phyloP scores from a whole-genome alignment of 2,113 vertebrate genomes.

The Gasterosteus aculeatus region DNA sequence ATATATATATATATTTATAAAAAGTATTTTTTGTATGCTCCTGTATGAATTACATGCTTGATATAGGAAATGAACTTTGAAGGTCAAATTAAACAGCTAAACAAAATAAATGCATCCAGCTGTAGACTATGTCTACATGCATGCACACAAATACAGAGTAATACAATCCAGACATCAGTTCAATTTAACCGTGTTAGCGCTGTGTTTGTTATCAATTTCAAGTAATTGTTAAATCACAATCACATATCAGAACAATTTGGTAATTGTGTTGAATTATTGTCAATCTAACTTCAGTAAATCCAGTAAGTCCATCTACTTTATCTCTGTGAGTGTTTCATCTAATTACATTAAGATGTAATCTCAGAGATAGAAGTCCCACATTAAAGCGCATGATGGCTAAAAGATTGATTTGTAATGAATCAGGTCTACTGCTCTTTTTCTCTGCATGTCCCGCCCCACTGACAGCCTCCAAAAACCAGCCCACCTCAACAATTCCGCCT shows the following conservation, averaged over 20 bases:
- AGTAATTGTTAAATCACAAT: not conserved
- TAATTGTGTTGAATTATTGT: too few relatives aligned
- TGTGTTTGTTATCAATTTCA: not conserved
- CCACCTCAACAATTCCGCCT: not conserved
- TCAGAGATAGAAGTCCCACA: not conserved
- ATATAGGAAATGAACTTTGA: not conserved
- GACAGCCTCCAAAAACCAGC: not conserved
- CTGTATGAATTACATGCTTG: not conserved
- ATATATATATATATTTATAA: too few relatives aligned
- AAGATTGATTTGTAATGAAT: not conserved
- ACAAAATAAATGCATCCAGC: too few relatives aligned
- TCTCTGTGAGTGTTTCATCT: not conserved
- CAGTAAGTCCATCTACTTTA: not conserved
- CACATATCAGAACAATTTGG: too few relatives aligned
- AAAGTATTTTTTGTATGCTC: too few relatives aligned
- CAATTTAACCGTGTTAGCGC: too few relatives aligned
- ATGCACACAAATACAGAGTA: not conserved
- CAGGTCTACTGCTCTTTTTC: not conserved
- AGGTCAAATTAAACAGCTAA: too few relatives aligned
- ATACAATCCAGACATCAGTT: not conserved
- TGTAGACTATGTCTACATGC: not conserved
- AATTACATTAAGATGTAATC: not conserved
- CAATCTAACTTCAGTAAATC: not conserved
- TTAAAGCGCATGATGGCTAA: not conserved
- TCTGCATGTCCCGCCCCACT: not conserved